Percentiles rank a stretch among this genome's conserved stretches.
phyloP scores from a whole-genome alignment of 2,797 vertebrate species.

The Diceros bicornis region DNA sequence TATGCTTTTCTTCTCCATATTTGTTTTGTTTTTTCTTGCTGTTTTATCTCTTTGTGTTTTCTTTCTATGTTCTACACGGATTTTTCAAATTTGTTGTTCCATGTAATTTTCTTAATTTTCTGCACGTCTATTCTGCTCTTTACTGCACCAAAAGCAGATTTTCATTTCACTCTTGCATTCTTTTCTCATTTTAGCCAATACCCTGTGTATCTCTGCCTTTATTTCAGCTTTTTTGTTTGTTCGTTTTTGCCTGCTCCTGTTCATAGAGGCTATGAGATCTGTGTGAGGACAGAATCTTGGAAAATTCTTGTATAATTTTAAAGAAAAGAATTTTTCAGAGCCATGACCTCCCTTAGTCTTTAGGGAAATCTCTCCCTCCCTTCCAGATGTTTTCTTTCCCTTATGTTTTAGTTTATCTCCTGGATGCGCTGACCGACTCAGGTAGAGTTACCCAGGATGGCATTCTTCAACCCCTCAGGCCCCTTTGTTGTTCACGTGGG shows the following conservation, averaged over 20 bases:
- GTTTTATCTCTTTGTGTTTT: slow-evolving; percentile 24
- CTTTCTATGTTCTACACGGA: background rate
- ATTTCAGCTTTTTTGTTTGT: background rate
- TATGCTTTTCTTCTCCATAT: background rate
- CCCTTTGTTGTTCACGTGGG: background rate
- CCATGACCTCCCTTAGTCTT: background rate
- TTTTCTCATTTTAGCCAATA: background rate
- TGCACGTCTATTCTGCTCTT: background rate
- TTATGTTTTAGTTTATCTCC: background rate
- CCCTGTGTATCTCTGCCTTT: background rate
- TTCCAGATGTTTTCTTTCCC: background rate
- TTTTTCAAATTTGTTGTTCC: slow-evolving; percentile 6
- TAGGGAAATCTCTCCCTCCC: background rate
- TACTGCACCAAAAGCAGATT: background rate
- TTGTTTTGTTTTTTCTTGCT: background rate
- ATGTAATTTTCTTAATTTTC: background rate
- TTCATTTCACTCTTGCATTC: background rate
- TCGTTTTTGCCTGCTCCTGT: background rate
- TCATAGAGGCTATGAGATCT: background rate
- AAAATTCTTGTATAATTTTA: background rate
- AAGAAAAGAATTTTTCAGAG: slow-evolving; percentile 58
- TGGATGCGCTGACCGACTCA: background rate
- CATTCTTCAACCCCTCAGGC: background rate
- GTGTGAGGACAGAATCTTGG: background rate
- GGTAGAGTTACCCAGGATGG: background rate